phyloP scores from a whole-genome alignment of 2,113 vertebrate genomes.

The Apodemus sylvaticus region DNA sequence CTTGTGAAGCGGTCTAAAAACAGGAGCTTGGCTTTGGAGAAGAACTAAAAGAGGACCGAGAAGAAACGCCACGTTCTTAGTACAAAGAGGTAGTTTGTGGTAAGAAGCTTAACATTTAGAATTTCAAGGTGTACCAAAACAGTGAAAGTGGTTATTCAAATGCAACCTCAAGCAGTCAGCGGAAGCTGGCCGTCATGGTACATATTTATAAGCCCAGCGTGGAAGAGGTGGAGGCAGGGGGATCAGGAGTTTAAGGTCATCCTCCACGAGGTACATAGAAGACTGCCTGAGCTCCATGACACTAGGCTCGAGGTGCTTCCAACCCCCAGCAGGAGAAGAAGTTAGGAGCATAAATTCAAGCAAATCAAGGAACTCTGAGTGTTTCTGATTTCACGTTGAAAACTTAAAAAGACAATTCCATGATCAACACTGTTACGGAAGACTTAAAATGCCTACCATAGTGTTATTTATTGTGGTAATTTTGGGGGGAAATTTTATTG shows the following conservation, averaged over 20 bases:
- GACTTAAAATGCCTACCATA: background rate
- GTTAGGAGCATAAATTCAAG: constrained; percentile 15
- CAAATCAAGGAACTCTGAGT: constrained; percentile 18
- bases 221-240: background rate
- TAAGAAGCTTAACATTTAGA: constrained; percentile 28
- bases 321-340: background rate
- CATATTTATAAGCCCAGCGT: background rate
- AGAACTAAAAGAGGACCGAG: constrained; percentile 19
- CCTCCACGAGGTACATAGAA: background rate
- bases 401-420: constrained; percentile 2
- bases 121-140: background rate
- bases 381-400: constrained; percentile 11
- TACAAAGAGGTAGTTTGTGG: constrained; percentile 22
- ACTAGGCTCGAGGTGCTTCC: background rate
- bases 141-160: constrained; percentile 24
- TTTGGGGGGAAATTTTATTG: constrained; percentile 1
- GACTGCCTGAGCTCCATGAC: background rate
- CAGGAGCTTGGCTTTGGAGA: constrained; percentile 31
- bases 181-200: background rate
- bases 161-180: constrained; percentile 9
- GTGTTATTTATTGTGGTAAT: background rate
- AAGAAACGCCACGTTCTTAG: constrained; percentile 33
- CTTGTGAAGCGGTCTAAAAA: constrained; percentile 33
- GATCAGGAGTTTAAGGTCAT: background rate
- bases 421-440: background rate